phyloP scores from a whole-genome alignment of 2,113 vertebrate genomes.

The Poecile atricapillus region DNA sequence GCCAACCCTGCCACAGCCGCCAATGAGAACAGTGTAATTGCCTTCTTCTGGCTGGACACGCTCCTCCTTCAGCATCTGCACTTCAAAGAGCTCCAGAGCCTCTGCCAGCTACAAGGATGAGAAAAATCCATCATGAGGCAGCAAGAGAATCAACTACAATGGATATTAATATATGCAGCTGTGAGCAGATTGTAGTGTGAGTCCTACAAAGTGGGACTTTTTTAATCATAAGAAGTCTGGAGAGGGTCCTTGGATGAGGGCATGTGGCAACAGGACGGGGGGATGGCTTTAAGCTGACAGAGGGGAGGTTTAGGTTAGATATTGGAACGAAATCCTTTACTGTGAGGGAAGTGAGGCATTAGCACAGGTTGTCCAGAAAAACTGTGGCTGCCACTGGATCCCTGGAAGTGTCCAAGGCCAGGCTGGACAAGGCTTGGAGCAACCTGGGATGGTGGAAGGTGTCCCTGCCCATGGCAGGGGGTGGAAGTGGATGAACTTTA shows the following conservation, averaged over 20 bases:
- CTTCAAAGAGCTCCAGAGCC: slow-evolving; percentile 87
- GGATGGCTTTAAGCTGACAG: background rate
- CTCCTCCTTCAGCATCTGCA: slow-evolving; percentile 87
- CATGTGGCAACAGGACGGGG: background rate
- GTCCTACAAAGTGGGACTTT: background rate
- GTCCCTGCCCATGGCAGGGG: background rate
- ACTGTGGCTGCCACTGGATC: background rate
- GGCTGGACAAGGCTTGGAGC: accelerated
- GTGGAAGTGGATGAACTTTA: background rate
- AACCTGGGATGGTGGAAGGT: background rate
- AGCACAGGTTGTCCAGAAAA: background rate
- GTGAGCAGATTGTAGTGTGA: background rate
- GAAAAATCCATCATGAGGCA: background rate
- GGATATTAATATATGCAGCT: accelerated
- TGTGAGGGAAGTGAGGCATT: background rate
- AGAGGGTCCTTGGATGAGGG: background rate
- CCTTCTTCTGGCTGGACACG: slow-evolving; percentile 80
- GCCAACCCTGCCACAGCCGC: slow-evolving; percentile 88
- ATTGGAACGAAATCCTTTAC: background rate
- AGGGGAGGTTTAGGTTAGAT: background rate
- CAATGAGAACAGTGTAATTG: slow-evolving; percentile 92
- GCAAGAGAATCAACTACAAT: background rate
- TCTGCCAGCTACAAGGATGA: slow-evolving; percentile 77
- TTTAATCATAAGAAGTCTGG: background rate
- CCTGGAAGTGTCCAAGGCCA: background rate